phyloP scores from a whole-genome alignment of 2,888 invertebrate species.

The Iphiclides podalirius region DNA sequence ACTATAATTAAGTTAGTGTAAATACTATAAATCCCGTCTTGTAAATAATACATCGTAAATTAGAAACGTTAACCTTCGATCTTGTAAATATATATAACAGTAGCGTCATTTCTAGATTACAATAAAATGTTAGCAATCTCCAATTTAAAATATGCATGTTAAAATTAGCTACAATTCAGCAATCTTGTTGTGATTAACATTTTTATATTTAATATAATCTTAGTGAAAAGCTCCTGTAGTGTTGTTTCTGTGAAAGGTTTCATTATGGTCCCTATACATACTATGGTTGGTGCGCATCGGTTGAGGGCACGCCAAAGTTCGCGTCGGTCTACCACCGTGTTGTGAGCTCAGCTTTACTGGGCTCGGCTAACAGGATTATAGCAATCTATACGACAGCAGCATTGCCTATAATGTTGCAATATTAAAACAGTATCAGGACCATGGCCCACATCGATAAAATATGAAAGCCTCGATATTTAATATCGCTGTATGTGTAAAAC shows the following conservation, averaged over 20 bases:
- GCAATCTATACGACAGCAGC: conserved; percentile 9
- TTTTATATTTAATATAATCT: too few relatives aligned
- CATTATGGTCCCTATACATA: conserved; percentile 15
- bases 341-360: too few relatives aligned
- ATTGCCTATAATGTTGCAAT: not conserved
- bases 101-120: not conserved
- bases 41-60: conserved; percentile 1
- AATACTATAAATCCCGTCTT: conserved; percentile 1
- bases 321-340: not conserved
- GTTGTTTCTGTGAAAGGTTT: not conserved
- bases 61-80: not conserved
- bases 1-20: not conserved
- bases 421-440: too few relatives aligned
- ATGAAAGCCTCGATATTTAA: too few relatives aligned
- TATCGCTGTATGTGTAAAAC: too few relatives aligned
- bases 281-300: not conserved
- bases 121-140: too few relatives aligned
- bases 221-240: too few relatives aligned
- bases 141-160: too few relatives aligned
- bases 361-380: too few relatives aligned
- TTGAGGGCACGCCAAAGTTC: not conserved
- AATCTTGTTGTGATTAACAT: too few relatives aligned
- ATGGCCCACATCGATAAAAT: too few relatives aligned
- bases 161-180: not conserved
- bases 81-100: not conserved